phyloP scores from a whole-genome alignment of 2,113 vertebrate species.

The Girardinichthys multiradiatus region DNA sequence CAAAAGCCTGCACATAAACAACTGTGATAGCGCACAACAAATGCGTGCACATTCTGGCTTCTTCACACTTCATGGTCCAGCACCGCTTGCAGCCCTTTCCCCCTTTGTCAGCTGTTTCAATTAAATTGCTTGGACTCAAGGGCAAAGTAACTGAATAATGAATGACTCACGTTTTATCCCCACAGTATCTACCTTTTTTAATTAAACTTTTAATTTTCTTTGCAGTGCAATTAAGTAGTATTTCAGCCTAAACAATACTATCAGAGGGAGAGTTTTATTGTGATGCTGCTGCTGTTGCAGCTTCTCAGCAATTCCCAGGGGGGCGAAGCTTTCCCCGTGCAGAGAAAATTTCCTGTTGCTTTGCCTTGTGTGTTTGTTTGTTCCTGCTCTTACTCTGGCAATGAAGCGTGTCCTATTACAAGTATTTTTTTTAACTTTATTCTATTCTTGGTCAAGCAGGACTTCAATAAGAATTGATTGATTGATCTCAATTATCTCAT shows the following conservation, averaged over 20 bases:
- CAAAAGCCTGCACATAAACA: constrained; percentile 20
- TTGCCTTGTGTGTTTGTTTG: background rate
- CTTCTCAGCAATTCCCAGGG: constrained; percentile 26
- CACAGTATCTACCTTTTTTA: constrained; percentile 46
- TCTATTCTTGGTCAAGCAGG: background rate
- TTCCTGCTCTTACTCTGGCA: background rate
- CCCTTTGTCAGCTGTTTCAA: constrained; percentile 68
- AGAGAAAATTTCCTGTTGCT: constrained; percentile 47
- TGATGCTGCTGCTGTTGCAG: constrained; percentile 23
- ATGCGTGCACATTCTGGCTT: background rate
- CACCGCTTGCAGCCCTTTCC: constrained; percentile 42
- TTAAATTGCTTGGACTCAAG: constrained; percentile 59
- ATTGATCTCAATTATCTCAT: background rate
- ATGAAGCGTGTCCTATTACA: background rate
- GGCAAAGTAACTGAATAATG: constrained; percentile 72
- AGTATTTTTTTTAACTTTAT: background rate
- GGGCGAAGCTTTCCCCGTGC: constrained; percentile 28
- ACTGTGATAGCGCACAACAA: constrained; percentile 6
- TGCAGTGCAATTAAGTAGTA: background rate
- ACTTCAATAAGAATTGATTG: too few relatives aligned
- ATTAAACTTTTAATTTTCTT: constrained; percentile 10
- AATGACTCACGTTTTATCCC: constrained; percentile 53
- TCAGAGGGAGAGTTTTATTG: constrained; percentile 11
- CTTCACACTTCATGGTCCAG: constrained; percentile 43
- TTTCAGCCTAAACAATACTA: background rate